Evolutionary conservation across 2,888 invertebrate genomes (phyloP), one percentile per base, ranked within the genome.

Genomic region (Hesperia comma): DNA sequence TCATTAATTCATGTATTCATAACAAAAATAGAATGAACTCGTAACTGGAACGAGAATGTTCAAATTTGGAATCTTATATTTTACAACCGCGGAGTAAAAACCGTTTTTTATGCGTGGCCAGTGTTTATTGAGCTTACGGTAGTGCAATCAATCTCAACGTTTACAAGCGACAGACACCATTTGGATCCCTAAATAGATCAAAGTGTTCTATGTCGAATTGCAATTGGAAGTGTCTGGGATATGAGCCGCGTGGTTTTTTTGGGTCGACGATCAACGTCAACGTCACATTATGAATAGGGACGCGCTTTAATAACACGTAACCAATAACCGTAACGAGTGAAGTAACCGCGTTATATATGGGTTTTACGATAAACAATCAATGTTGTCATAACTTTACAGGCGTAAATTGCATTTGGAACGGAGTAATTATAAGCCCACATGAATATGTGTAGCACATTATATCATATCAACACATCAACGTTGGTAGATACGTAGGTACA

Each of bases 181-280:
- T 87, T 84, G 84, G 77, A 73, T 78, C 81, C 77, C 72, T 75
- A 80, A 90, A 90, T 90, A 90, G 91, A 91, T 90, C 90, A 90
- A 90, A 87, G 87, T 80, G 74, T 73, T 76, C 67, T 74, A 78
- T 77, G 73, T 72, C 76, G 77, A 82, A 84, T 84, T 77, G 78
- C 77, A 75, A 85, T 81, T 78, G 77, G 76, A 75, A 79, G 76
- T 77, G 78, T 77, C 78, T 80, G 77, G 79, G 81, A 83, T 74
- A 79, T 72, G 84, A 85, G 81, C 85, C 87, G 85, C 85, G 84
- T 86, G 83, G 82, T 43, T 56, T 68, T 69, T 69, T 66, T 68
- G 10, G 53, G 26, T 62, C 56, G 49, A 40, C 40, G 63, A 21
- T 33, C n/a, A n/a, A n/a, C n/a, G 43, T 46, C 58, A 46, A 49